Conservation (phyloP, 2,888 invertebrate genomes). For the Leptinotarsa peninsularis region DNA sequence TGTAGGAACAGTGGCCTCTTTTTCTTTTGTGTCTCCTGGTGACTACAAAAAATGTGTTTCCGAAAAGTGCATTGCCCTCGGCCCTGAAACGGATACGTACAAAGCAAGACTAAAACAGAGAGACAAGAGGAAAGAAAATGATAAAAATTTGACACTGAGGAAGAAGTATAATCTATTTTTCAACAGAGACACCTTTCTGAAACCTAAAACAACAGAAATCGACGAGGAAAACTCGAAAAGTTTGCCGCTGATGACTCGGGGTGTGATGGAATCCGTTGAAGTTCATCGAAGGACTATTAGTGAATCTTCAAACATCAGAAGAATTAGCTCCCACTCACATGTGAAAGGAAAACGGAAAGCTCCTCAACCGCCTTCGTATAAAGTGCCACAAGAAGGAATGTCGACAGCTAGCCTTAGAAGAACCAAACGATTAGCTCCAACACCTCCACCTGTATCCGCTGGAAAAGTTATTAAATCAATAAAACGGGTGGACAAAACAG, state of each 20-base stretch:
- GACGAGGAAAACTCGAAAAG: slow-evolving; percentile 61
- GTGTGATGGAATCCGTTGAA: slow-evolving; percentile 51
- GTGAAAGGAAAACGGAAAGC: slow-evolving; percentile 83
- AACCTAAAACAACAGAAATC: slow-evolving; percentile 47
- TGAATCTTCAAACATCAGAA: slow-evolving; percentile 72
- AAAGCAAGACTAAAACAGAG: slow-evolving; percentile 72
- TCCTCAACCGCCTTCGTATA: slow-evolving; percentile 74
- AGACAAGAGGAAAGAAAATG: slow-evolving; percentile 71
- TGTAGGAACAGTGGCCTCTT: slow-evolving; percentile 79
- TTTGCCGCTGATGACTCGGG: slow-evolving; percentile 64
- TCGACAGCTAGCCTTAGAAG: slow-evolving; percentile 61
- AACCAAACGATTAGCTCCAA: slow-evolving; percentile 67
- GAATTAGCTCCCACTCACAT: slow-evolving; percentile 72
- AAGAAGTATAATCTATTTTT: slow-evolving; percentile 75
- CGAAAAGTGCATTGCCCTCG: slow-evolving; percentile 64
- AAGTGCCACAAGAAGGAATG: slow-evolving; percentile 40
- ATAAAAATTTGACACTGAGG: slow-evolving; percentile 71
- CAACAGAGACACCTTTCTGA: slow-evolving; percentile 58
- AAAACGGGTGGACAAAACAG: slow-evolving; percentile 50
- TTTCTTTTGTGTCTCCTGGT: slow-evolving; percentile 75
- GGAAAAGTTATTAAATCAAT: slow-evolving; percentile 48
- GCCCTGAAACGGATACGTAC: slow-evolving; percentile 75
- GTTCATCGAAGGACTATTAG: slow-evolving; percentile 73
- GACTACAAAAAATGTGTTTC: slow-evolving; percentile 62
- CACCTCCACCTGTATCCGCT: slow-evolving; percentile 61